A percentile compares a stretch with the other conserved stretches of the same genome.
Evolutionary conservation across 1,140 invertebrate species (phyloP).

Genomic region (Pomacea maculata): DNA sequence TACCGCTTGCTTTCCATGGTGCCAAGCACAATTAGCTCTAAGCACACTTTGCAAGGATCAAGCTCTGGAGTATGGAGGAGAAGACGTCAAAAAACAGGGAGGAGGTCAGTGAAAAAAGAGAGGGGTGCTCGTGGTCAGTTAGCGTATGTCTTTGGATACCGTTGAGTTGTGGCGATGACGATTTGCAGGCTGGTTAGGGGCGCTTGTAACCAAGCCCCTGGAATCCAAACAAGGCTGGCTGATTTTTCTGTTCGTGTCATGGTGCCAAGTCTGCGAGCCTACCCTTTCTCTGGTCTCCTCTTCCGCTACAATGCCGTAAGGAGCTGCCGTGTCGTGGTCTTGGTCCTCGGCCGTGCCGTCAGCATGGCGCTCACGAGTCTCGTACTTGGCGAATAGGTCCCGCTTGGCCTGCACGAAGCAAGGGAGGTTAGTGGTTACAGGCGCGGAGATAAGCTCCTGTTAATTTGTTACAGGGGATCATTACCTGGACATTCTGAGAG

Average conservation of each 20-base stretch:
- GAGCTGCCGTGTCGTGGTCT: not conserved
- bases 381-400: conserved; percentile 3
- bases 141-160: not conserved
- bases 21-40: too few species aligned
- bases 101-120: not conserved
- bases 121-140: too few species aligned
- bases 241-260: not conserved
- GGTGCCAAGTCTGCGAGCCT: not conserved
- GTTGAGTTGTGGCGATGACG: conserved; percentile 2
- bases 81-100: not conserved
- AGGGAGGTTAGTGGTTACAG: not conserved
- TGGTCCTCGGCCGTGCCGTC: not conserved
- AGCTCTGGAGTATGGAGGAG: too few species aligned
- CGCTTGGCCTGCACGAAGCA: conserved; percentile 3
- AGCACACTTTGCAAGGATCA: too few species aligned
- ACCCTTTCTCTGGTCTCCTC: not conserved
- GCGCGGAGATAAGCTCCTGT: not conserved
- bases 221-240: too few species aligned
- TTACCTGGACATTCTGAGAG: too few species aligned
- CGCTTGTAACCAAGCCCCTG: not conserved
- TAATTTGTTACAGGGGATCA: too few species aligned
- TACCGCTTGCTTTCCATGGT: too few species aligned
- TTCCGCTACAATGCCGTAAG: not conserved
- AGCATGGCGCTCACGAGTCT: not conserved
- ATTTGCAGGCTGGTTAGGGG: not conserved